phyloP scores from a whole-genome alignment of 2,113 vertebrate species.

The Elgaria multicarinata region DNA sequence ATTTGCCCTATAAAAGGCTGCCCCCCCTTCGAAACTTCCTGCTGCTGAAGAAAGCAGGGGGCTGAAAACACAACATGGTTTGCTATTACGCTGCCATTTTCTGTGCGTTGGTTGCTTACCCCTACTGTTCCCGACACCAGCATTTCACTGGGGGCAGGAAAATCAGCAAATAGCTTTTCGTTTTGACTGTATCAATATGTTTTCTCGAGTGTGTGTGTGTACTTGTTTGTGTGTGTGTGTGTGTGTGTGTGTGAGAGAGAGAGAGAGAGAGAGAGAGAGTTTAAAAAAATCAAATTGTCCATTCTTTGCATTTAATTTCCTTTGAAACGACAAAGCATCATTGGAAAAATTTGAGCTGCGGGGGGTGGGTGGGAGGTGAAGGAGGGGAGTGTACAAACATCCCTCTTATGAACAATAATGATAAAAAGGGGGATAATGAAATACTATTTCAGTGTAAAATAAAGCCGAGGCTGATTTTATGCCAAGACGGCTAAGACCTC shows the following conservation, averaged over 20 bases:
- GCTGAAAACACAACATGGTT: slow-evolving; percentile 35
- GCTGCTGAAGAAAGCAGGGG: neutral
- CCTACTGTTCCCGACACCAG: slow-evolving; percentile 69
- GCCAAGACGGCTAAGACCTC: slow-evolving; percentile 51
- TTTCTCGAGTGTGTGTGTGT: slow-evolving; percentile 44
- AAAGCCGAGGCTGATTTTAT: slow-evolving; percentile 70
- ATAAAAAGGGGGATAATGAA: slow-evolving; percentile 64
- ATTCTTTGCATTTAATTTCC: slow-evolving; percentile 71
- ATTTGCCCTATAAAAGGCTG: neutral
- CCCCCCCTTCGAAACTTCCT: neutral
- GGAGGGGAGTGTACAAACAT: slow-evolving; percentile 66
- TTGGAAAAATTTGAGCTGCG: slow-evolving; percentile 67
- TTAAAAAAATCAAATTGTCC: slow-evolving; percentile 66
- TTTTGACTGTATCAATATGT: slow-evolving; percentile 72
- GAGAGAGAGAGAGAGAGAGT: too few species aligned
- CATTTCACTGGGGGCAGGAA: slow-evolving; percentile 69
- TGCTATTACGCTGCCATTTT: slow-evolving; percentile 67
- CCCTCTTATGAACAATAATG: slow-evolving; percentile 40
- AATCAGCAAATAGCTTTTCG: slow-evolving; percentile 67
- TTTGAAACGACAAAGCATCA: slow-evolving; percentile 70
- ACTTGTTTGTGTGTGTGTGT: too few species aligned
- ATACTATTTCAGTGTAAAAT: slow-evolving; percentile 65
- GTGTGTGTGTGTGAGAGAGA: too few species aligned
- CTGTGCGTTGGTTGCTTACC: slow-evolving; percentile 62
- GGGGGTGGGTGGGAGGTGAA: slow-evolving; percentile 62